Base-by-base conservation (phyloP, 2,888 invertebrate genomes). In the Spialia ferax region DNA sequence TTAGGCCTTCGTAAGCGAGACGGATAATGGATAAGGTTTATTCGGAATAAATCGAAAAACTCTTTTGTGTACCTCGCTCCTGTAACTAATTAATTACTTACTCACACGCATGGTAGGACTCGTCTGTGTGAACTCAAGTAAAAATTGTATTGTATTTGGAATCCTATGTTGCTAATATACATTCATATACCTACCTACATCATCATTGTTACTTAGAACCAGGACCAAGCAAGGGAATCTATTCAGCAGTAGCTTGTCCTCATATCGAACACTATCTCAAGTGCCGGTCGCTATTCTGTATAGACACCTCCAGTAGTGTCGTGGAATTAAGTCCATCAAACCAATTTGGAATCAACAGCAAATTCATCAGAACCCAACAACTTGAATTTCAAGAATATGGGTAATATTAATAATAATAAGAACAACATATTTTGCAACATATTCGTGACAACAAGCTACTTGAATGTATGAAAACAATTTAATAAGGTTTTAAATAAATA, bases 11-110 rank as follows among this genome's bases (percentile, higher is more conserved):
- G 52, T 59, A 60, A 59, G 38, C 59, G 65, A 42, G 11, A 35
- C 59, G 59, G 59, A 65, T 59, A 65, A 59, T 59, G 65, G 65
- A 65, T 65, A 52, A 65, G 57, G 65, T 59, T 59, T 59, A 59
- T 50, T 65, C 15, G 26, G 18, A 57, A 65, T 65, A 59, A 65
- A 59, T 65, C 65, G 35, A 50, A 50, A 35, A 61, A 56, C 26
- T 20, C 56, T 56, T 45, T 18, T 45, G 3, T 45, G 4, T 42
- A 42, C 38, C n/a, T 15, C n/a, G n/a, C 38, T 15, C 38, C 7
- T n/a, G 8, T 42, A n/a, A 42, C 38, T 15, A 15, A 42, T 42
- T 42, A 15, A 42, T 42, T 42, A 42, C 35, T 35, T 3, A 35
- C 4, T 13, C 35, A 35, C 35, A n/a, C n/a, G n/a, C n/a, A n/a